Conservation (phyloP, 1,140 invertebrate species). For the Phortica variegata region DNA sequence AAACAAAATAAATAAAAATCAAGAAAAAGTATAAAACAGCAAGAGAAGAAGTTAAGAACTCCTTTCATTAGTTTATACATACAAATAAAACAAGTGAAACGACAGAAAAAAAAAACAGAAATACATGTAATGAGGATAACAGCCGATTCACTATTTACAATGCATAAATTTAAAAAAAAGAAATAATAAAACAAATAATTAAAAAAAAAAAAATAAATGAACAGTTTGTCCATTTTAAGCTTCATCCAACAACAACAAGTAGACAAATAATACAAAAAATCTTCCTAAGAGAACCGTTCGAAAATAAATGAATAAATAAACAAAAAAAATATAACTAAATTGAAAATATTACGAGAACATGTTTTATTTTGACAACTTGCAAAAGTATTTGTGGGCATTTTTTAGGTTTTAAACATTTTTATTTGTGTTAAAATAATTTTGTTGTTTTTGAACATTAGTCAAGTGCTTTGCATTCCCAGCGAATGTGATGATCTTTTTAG, state of each 20-base stretch:
- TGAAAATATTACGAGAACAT: too few relatives aligned
- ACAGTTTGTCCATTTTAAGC: slow-evolving; percentile 43
- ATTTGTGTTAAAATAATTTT: too few relatives aligned
- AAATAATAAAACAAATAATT: slow-evolving; percentile 10
- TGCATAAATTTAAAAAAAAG: slow-evolving; percentile 21
- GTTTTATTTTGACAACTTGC: too few relatives aligned
- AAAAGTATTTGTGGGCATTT: slow-evolving; percentile 11
- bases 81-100: slow-evolving; percentile 22
- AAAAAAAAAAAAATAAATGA: slow-evolving; percentile 12
- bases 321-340: slow-evolving; percentile 22
- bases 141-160: slow-evolving; percentile 28
- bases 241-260: slow-evolving; percentile 27
- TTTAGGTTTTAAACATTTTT: too few relatives aligned
- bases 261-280: slow-evolving; percentile 11
- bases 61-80: neutral
- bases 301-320: slow-evolving; percentile 21
- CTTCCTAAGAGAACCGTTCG: slow-evolving; percentile 3
- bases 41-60: slow-evolving; percentile 12
- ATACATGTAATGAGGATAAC: slow-evolving; percentile 2
- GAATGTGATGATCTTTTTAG: too few relatives aligned
- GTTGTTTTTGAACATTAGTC: too few relatives aligned
- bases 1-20: slow-evolving; percentile 20
- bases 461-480: too few relatives aligned
- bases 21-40: too few relatives aligned
- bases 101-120: slow-evolving; percentile 13